phyloP scores from a whole-genome alignment of 1,140 invertebrate species.

The Papilio aristodemus region DNA sequence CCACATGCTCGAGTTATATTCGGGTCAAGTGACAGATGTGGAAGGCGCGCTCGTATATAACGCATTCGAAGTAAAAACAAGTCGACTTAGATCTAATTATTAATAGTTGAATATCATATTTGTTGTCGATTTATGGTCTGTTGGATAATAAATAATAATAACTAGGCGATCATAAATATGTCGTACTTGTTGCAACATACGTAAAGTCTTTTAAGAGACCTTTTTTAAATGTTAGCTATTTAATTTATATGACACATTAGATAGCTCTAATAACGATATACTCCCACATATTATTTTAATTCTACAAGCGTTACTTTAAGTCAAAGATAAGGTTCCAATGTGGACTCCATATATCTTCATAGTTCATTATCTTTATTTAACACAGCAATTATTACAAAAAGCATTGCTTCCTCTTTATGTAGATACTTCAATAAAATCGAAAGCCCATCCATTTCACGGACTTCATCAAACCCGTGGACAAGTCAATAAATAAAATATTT shows the following conservation, averaged over 20 bases:
- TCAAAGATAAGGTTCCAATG: too few relatives aligned
- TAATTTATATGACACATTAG: too few relatives aligned
- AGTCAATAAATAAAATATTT: conserved; percentile 30
- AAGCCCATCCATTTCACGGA: background rate
- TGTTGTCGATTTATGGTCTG: conserved; percentile 23
- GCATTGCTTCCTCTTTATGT: too few relatives aligned
- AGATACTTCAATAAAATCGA: background rate
- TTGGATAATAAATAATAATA: conserved; percentile 28
- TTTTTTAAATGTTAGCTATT: background rate
- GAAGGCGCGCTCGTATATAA: conserved; percentile 37
- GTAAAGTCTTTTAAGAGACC: background rate
- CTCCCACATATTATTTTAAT: too few relatives aligned
- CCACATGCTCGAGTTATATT: conserved; percentile 37
- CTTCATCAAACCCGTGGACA: conserved; percentile 19
- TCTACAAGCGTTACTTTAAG: too few relatives aligned
- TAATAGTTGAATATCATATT: conserved; percentile 28
- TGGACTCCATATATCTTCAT: too few relatives aligned
- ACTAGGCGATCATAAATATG: conserved; percentile 17
- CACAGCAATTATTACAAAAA: too few relatives aligned
- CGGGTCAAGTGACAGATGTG: conserved; percentile 51
- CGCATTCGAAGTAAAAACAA: conserved; percentile 31
- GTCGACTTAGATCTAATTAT: conserved; percentile 31
- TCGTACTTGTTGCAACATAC: background rate
- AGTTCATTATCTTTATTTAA: too few relatives aligned
- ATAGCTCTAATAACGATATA: background rate